These are phyloP conservation scores for Sepioteuthis lessoniana DNA, from an alignment of 2,888 invertebrate species.

Conservation along the genomic window DNA sequence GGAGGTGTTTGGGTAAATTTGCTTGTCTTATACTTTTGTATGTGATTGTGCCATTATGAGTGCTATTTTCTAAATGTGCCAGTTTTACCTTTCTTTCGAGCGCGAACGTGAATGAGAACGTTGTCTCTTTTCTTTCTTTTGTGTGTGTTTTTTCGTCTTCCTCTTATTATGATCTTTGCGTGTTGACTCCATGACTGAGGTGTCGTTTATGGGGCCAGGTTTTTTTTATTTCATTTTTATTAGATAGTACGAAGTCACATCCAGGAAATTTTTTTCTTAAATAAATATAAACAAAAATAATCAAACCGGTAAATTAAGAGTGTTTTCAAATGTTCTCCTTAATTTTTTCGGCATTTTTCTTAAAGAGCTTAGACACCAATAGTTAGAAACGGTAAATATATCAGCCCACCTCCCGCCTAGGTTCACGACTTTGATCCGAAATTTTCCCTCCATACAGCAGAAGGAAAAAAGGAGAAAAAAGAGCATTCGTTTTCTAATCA, in stretches of 20 bases:
- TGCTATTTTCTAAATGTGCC: not conserved
- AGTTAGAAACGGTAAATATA: not conserved
- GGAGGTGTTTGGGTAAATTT: not conserved
- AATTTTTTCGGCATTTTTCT: not conserved
- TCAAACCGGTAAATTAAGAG: not conserved
- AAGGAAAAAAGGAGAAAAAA: not conserved
- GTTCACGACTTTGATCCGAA: not conserved
- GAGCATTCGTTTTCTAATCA: not conserved
- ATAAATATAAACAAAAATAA: not conserved
- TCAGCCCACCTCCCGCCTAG: not conserved
- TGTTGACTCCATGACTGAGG: not conserved
- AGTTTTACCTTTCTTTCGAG: not conserved
- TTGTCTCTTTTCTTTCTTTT: not conserved
- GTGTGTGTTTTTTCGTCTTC: not conserved
- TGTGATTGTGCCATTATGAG: not conserved
- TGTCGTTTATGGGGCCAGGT: not conserved
- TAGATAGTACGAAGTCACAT: not conserved
- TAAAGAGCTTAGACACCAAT: not conserved
- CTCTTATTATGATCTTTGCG: not conserved
- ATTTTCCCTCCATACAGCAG: not conserved
- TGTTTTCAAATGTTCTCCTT: not conserved
- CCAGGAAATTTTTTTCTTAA: not conserved
- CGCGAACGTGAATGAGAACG: not conserved
- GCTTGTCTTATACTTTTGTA: not conserved
- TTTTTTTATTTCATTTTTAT: not conserved